Percentiles rank a stretch among this genome's conserved stretches.
These are phyloP conservation scores for Gymnobelideus leadbeateri DNA, from an alignment of 2,113 vertebrate genomes.

Conservation along the genomic window DNA sequence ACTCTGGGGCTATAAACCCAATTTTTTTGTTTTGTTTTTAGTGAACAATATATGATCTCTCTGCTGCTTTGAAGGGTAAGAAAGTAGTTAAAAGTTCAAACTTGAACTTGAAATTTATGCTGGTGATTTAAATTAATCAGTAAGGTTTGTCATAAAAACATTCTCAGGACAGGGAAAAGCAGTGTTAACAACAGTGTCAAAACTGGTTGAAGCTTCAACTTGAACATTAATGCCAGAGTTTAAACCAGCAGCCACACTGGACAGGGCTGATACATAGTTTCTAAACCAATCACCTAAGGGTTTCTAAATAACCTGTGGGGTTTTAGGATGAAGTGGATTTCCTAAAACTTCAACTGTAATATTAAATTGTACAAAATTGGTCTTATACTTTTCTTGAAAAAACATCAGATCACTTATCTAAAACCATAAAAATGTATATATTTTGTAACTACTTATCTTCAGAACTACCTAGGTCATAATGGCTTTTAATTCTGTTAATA, in stretches of 20 bases:
- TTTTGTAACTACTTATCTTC: background rate
- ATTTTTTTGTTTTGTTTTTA: constrained; percentile 47
- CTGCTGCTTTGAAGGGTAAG: constrained; percentile 43
- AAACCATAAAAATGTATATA: background rate
- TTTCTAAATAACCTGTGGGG: constrained; percentile 13
- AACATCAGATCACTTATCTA: constrained; percentile 48
- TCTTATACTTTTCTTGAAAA: constrained; percentile 46
- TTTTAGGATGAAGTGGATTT: constrained; percentile 40
- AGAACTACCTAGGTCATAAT: constrained; percentile 8
- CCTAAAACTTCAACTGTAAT: constrained; percentile 35
- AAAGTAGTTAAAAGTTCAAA: constrained; percentile 30
- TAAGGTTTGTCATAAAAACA: constrained; percentile 42
- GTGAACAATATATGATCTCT: constrained; percentile 16
- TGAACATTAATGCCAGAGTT: constrained; percentile 49
- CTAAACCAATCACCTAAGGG: constrained; percentile 22
- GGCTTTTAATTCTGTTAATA: background rate
- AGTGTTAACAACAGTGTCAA: constrained; percentile 38
- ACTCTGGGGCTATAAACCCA: constrained; percentile 7
- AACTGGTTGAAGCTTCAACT: constrained; percentile 39
- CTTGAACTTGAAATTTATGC: constrained; percentile 46
- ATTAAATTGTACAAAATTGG: constrained; percentile 31
- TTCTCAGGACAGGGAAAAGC: constrained; percentile 27
- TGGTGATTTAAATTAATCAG: constrained; percentile 37
- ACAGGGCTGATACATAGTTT: constrained; percentile 16
- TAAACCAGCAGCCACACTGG: constrained; percentile 36